Base-by-base conservation (phyloP, 2,888 invertebrate genomes). In the Habrosyne pyritoides region DNA sequence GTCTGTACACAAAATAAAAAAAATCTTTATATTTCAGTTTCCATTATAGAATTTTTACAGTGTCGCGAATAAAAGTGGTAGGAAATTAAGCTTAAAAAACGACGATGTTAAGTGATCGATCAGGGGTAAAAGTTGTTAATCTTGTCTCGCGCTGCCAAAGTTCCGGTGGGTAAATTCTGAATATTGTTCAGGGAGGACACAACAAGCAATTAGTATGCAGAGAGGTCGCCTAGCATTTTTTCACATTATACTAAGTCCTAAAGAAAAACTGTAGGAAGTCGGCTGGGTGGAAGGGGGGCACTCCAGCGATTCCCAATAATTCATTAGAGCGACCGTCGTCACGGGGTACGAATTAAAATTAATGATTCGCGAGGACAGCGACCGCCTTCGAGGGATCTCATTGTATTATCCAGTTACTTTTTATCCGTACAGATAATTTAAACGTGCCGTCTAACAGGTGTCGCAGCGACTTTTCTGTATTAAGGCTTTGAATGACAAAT, bases 181-280 rank as follows among this genome's bases (percentile, higher is more conserved):
- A 83, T 83, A 80, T 82, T 79, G 84, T 82, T 85, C 78, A 75
- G 75, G 80, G 75, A 78, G 84, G 78, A 83, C 85, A 91, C 91
- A 91, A 91, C 91, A 91, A 87, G 81, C 82, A 90, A 92, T 92
- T 91, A 91, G 92, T 91, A 92, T 91, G 89, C 92, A 84, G 84
- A 79, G 75, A 82, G 82, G 84, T 78, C 78, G 81, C 86, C 78
- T 78, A 83, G 87, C 90, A 91, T 91, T 92, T 91, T 92, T 92
- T 91, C 75, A 87, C 89, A 91, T 92, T 91, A 91, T 89, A 87
- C 86, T 87, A 89, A 91, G 88, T 86, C 88, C 80, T 77, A 72
- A 85, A 86, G 89, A 89, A 89, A 89, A 89, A 89, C 81, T 84
- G 84, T 82, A 78, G 80, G 76, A 86, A 82, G 84, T 84, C 77